These are phyloP conservation scores for Nibea coibor DNA, from an alignment of 2,113 vertebrate genomes.

Conservation along the genomic window DNA sequence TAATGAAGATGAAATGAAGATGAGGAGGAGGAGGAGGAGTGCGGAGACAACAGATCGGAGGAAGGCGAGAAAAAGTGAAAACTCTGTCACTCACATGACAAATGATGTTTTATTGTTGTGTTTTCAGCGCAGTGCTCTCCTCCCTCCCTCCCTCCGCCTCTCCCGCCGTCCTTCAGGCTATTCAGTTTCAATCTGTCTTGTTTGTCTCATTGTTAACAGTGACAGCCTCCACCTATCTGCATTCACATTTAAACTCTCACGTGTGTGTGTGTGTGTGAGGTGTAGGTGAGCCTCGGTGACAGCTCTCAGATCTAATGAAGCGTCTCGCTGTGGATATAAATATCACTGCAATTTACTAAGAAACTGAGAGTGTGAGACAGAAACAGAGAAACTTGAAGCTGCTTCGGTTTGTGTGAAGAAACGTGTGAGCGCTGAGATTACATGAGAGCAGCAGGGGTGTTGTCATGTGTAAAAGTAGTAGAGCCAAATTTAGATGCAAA, in stretches of 20 bases:
- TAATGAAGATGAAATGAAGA: constrained; percentile 66
- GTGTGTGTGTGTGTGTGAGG: background rate
- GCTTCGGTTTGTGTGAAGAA: background rate
- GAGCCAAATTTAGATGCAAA: constrained; percentile 30
- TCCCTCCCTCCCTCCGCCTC: background rate
- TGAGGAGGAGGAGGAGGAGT: constrained; percentile 36
- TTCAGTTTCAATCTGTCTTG: constrained; percentile 36
- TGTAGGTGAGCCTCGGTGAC: constrained; percentile 41
- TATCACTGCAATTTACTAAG: constrained; percentile 47
- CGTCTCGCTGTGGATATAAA: constrained; percentile 45
- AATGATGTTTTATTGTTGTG: constrained; percentile 21
- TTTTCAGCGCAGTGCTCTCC: constrained; percentile 22
- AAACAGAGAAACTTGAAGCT: background rate
- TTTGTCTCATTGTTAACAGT: constrained; percentile 52
- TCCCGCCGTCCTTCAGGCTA: background rate
- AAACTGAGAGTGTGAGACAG: background rate
- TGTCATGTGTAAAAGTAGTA: constrained; percentile 20
- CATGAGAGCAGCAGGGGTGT: background rate
- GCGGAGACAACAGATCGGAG: constrained; percentile 47
- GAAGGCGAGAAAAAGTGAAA: constrained; percentile 47
- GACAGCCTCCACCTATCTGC: constrained; percentile 34
- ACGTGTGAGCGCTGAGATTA: background rate
- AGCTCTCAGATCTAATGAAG: constrained; percentile 48
- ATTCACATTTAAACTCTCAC: constrained; percentile 25
- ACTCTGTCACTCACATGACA: constrained; percentile 61